Conservation (phyloP, 2,113 vertebrate species). For the Nyctereutes procyonoides region DNA sequence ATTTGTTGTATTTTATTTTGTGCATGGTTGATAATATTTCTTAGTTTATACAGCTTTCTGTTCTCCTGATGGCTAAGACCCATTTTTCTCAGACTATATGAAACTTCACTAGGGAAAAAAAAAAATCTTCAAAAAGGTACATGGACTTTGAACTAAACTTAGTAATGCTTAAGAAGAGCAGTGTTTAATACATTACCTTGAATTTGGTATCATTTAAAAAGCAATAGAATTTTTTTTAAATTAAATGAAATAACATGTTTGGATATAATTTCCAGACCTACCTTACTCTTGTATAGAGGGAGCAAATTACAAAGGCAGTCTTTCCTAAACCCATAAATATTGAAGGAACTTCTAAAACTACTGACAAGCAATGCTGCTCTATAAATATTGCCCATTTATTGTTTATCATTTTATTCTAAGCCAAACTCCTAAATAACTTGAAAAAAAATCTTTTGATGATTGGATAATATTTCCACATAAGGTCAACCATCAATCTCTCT, state of each 20-base stretch:
- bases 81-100: slow-evolving; percentile 5
- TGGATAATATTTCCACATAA: slow-evolving; percentile 14
- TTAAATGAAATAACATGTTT: slow-evolving; percentile 13
- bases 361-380: neutral
- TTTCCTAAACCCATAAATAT: neutral
- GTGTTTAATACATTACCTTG: slow-evolving; percentile 2
- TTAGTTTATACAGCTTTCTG: neutral
- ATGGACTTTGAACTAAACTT: slow-evolving; percentile 42
- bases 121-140: neutral
- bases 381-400: slow-evolving; percentile 12
- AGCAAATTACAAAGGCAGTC: neutral
- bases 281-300: neutral
- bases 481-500: neutral
- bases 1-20: slow-evolving; percentile 23
- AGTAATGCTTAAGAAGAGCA: neutral
- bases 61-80: neutral
- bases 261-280: neutral
- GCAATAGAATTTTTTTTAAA: neutral
- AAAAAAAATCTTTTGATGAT: neutral
- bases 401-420: slow-evolving; percentile 27
- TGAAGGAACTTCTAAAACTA: neutral
- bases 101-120: neutral
- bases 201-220: slow-evolving; percentile 49
- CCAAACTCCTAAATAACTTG: neutral
- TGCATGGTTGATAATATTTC: neutral